Percentiles rank a stretch among this genome's conserved stretches.
Evolutionary conservation across 2,888 invertebrate genomes (phyloP).

Genomic region (Coremacera marginata): DNA sequence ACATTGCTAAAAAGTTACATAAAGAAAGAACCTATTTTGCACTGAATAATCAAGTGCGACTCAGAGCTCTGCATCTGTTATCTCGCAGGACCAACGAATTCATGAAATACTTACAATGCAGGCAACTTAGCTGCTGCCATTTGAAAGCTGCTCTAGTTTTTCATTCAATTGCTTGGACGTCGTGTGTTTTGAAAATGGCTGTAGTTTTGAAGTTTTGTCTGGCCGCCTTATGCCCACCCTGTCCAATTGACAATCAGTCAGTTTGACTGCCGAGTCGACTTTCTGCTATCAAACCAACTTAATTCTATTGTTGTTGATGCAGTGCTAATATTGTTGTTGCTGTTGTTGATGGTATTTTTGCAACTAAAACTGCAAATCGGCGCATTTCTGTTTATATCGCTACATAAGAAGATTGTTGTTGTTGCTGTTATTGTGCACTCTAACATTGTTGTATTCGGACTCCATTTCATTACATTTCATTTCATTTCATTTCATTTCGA

Average conservation of each 20-base stretch:
- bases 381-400: not conserved
- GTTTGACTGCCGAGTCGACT: too few relatives aligned
- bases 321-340: not conserved
- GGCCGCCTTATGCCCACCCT: not conserved
- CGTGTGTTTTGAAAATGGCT: not conserved
- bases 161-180: not conserved
- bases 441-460: not conserved
- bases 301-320: not conserved
- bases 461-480: constrained; percentile 11
- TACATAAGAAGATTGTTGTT: not conserved
- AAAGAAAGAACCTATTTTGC: too few relatives aligned
- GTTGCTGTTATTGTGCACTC: not conserved
- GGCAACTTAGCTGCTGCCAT: not conserved
- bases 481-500: not conserved
- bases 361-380: not conserved
- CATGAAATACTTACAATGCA: too few relatives aligned
- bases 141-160: not conserved
- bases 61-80: too few relatives aligned
- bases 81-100: too few relatives aligned
- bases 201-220: not conserved
- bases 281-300: not conserved
- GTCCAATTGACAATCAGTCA: too few relatives aligned
- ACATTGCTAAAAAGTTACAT: too few relatives aligned
- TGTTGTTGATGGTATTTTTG: not conserved
- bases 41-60: too few relatives aligned